Conservation (phyloP, 2,113 vertebrate species). For the Rhadina sibilatrix region DNA sequence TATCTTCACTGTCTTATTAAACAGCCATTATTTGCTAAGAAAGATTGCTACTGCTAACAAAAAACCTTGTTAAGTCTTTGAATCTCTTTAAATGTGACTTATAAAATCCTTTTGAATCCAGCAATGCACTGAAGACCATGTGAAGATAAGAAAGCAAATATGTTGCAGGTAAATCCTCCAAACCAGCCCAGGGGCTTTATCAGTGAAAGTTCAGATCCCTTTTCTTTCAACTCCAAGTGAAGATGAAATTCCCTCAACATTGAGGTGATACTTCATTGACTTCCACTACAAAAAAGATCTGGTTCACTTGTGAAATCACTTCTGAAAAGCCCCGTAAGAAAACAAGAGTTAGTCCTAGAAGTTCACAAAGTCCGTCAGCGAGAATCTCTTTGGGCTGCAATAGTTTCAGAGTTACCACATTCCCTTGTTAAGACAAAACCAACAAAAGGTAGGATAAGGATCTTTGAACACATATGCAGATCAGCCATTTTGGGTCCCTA, state of each 20-base stretch:
- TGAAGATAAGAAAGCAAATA: background rate
- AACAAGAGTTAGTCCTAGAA: background rate
- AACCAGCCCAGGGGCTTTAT: background rate
- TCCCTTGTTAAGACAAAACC: background rate
- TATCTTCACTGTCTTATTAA: background rate
- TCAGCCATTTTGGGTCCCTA: background rate
- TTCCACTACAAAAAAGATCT: background rate
- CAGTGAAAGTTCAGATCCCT: background rate
- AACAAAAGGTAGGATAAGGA: background rate
- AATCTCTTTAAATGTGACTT: background rate
- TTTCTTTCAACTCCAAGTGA: background rate
- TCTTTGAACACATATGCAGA: background rate
- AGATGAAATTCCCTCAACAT: background rate
- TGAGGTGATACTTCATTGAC: background rate
- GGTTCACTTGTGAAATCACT: background rate
- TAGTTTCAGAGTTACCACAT: background rate
- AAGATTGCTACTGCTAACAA: background rate
- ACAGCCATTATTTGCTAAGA: background rate
- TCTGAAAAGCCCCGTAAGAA: background rate
- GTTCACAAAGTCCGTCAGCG: background rate
- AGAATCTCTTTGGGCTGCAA: background rate
- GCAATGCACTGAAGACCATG: background rate
- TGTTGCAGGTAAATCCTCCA: background rate
- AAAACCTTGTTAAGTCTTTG: background rate
- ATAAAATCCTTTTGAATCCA: background rate